Base-by-base conservation (phyloP, 2,797 vertebrate species). In the Phoeniculus purpureus region DNA sequence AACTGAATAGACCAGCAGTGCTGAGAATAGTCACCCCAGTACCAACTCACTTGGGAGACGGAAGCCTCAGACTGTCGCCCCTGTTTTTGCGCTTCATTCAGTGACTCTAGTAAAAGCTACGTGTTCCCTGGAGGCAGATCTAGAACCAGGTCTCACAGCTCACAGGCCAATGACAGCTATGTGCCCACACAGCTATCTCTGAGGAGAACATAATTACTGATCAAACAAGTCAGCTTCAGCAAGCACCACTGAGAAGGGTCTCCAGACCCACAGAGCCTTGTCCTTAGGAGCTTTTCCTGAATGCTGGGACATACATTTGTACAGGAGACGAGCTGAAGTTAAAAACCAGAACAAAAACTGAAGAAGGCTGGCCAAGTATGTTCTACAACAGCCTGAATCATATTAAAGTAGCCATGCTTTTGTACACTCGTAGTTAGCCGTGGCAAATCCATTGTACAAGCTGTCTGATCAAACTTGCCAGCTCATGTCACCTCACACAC, bases 101-200 rank as follows among this genome's bases (percentile, higher is more conserved):
- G 56, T 21, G n/a, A 92, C n/a, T 61, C 10, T 52, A 73, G 50
- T 59, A 66, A 83, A 85, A 81, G 76, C 10, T 1, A 58, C 18
- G 32, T 23, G 29, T 64, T 79, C 77, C 37, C 3, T 54, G 52
- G 22, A 92, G 60, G 13, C 48, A 76, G 60, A 90, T 60, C 34
- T 32, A 88, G 88, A 88, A 92, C 92, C 52, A 81, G 73, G 77
- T 51, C 56, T 91, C 32, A 4, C 47, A 16, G 40, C 70, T 83
- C 55, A 66, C 55, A 80, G 31, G 15, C 26, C 40, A 81, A 2
- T 40, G 52, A 75, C 20, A 92, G 62, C 32, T 50, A 59, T 0
- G 1, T 14, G 82, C 8, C 29, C 1, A 0, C 23, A 22, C 18
- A 55, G 19, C 40, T 43, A 77, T 80, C 40, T 87, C 37, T 61